These are phyloP conservation scores for Ormyrus nitidulus DNA, from an alignment of 2,888 invertebrate genomes.

Conservation along the genomic window DNA sequence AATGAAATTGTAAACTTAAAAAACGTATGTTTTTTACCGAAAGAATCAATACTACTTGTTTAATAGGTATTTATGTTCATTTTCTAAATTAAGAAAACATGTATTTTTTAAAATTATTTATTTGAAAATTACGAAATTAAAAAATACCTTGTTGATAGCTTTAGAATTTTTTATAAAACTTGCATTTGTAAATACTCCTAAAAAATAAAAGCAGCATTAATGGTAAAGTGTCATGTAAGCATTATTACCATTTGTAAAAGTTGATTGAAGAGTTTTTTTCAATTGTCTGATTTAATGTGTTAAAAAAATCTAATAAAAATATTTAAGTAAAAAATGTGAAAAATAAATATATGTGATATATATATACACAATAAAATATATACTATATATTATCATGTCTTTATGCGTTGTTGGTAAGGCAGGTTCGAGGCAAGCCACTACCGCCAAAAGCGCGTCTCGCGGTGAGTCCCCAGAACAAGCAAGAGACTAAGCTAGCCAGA, in stretches of 20 bases:
- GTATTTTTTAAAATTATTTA: slow-evolving; percentile 42
- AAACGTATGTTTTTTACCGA: slow-evolving; percentile 41
- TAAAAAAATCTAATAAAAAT: background rate
- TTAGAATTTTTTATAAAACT: slow-evolving; percentile 12
- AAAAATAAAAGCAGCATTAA: slow-evolving; percentile 1
- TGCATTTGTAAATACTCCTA: slow-evolving; percentile 41
- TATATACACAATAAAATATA: too few species aligned
- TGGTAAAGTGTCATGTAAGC: background rate
- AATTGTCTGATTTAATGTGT: too few species aligned
- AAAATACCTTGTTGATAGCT: slow-evolving; percentile 1
- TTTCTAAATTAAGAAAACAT: slow-evolving; percentile 5
- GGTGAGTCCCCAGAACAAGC: background rate
- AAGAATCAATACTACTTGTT: slow-evolving; percentile 23
- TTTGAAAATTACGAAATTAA: slow-evolving; percentile 21
- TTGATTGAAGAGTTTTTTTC: too few species aligned
- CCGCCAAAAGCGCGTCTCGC: slow-evolving; percentile 6
- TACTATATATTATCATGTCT: too few species aligned
- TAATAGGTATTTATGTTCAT: background rate
- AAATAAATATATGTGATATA: background rate
- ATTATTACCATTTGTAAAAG: too few species aligned
- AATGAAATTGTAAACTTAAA: slow-evolving; percentile 22
- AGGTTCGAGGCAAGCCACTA: background rate
- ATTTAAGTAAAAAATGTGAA: slow-evolving; percentile 10
- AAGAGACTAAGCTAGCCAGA: background rate
- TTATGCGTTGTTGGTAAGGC: too few species aligned